These are phyloP conservation scores for Sorex araneus DNA, from an alignment of 2,113 vertebrate genomes.

Conservation along the genomic window DNA sequence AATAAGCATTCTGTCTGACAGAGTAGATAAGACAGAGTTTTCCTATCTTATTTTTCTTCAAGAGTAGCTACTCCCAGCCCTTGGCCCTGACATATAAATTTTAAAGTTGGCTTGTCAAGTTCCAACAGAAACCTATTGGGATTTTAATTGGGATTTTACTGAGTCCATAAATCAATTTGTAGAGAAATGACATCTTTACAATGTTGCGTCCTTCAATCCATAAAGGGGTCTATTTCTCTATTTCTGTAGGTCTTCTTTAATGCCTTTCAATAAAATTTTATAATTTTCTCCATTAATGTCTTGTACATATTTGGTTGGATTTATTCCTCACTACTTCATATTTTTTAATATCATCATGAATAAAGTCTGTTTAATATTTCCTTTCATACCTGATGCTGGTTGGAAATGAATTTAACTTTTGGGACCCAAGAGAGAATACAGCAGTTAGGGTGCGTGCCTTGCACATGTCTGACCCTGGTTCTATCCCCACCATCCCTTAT, in stretches of 20 bases:
- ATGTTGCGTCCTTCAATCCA: conserved; percentile 41
- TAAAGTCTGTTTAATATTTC: conserved; percentile 68
- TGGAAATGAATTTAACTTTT: conserved; percentile 65
- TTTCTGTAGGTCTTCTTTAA: conserved; percentile 79
- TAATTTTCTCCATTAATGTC: conserved; percentile 78
- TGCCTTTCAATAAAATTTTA: conserved; percentile 79
- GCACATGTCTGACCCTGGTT: no score
- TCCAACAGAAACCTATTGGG: conserved; percentile 63
- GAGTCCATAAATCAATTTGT: conserved; percentile 79
- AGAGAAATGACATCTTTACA: conserved; percentile 80
- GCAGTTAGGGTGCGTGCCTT: no score
- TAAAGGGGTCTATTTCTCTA: conserved; percentile 71
- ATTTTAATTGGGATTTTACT: conserved; percentile 83
- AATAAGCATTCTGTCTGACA: conserved; percentile 55
- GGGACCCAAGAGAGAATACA: no score
- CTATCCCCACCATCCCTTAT: no score
- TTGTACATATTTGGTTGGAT: conserved; percentile 73
- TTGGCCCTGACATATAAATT: conserved; percentile 73
- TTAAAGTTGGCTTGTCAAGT: conserved; percentile 78
- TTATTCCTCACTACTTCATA: conserved; percentile 70
- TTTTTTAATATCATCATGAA: conserved; percentile 64
- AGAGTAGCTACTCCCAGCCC: conserved; percentile 70
- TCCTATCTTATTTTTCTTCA: conserved; percentile 67
- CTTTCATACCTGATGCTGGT: conserved; percentile 51
- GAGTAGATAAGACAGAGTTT: not conserved